Base-by-base conservation (phyloP, 2,797 vertebrate species). In the Phoxinus dragarum region DNA sequence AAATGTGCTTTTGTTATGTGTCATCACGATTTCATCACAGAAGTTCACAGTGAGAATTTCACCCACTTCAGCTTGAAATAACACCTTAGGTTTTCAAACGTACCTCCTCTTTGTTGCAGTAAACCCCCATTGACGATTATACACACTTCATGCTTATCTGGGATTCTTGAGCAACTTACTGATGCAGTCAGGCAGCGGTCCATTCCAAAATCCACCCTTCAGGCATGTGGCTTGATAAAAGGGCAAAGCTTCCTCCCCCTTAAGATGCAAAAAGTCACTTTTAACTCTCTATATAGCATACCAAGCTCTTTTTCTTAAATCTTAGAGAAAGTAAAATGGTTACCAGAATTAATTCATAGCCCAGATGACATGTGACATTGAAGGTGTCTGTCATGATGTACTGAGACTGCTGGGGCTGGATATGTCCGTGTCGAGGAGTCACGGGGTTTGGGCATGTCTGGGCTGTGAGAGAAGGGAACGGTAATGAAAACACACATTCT, bases 151-250 rank as follows among this genome's bases (percentile, higher is more conserved):
- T 79, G 47, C 76, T 86, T 80, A 69, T 80, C 82, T 81, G 6
- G n/a, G 27, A 19, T 56, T 79, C 47, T 49, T 38, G 21, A 49
- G 78, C 17, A 19, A 91, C 93, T 89, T 92, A 95, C 93, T 80
- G 73, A 82, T 90, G 81, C 93, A 94, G 21, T 82, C 42, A 3
- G 94, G 93, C 91, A 91, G 84, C 1, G 87, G 86, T 40, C 42
- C 91, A 86, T 92, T 90, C 94, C 94, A 95, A 27, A 91, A 92
- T 52, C 93, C 94, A 5, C 91, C 90, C 81, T 87, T 94, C 23
- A 90, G 93, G 84, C 94, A 94, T 17, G 90, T 88, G 0, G 87
- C 90, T 80, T 74, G 84, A 76, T 91, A 95, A 19, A 91, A 91
- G 6, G 80, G 34, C 83, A 94, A 71, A 38, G 14, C 34, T 14